Conservation (phyloP, 2,113 vertebrate genomes). For the Glaucidium brasilianum region DNA sequence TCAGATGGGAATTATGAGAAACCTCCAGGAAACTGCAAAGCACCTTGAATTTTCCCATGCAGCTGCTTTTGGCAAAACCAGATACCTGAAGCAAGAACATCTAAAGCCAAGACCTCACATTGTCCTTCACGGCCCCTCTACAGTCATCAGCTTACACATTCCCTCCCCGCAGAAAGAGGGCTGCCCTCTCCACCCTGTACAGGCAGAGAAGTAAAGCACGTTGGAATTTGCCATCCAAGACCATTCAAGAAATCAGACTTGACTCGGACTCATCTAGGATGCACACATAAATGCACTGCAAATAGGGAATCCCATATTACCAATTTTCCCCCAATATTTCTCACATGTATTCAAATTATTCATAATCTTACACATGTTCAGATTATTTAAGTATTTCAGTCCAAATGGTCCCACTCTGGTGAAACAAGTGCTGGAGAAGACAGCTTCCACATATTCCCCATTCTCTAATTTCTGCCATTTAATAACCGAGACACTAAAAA, state of each 20-base stretch:
- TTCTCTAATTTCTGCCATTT: background rate
- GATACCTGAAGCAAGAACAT: accelerated
- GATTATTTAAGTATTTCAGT: background rate
- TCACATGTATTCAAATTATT: background rate
- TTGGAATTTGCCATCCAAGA: background rate
- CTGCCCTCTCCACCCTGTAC: background rate
- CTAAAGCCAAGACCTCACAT: background rate
- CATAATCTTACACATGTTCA: background rate
- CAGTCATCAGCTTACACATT: background rate
- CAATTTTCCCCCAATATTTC: background rate
- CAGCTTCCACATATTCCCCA: background rate
- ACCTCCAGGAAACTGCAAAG: background rate
- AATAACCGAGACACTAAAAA: background rate
- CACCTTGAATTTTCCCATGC: background rate
- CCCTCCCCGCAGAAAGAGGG: background rate
- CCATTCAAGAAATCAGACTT: background rate
- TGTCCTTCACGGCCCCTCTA: accelerated
- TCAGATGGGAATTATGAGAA: background rate
- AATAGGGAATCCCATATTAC: background rate
- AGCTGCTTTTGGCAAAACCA: background rate
- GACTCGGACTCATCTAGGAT: background rate
- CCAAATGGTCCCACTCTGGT: background rate
- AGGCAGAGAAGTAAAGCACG: background rate
- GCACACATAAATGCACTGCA: background rate
- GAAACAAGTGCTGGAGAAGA: background rate